Evolutionary conservation across 2,888 invertebrate genomes (phyloP), one percentile per base, ranked within the genome.

Genomic region (Polietes domitor): DNA sequence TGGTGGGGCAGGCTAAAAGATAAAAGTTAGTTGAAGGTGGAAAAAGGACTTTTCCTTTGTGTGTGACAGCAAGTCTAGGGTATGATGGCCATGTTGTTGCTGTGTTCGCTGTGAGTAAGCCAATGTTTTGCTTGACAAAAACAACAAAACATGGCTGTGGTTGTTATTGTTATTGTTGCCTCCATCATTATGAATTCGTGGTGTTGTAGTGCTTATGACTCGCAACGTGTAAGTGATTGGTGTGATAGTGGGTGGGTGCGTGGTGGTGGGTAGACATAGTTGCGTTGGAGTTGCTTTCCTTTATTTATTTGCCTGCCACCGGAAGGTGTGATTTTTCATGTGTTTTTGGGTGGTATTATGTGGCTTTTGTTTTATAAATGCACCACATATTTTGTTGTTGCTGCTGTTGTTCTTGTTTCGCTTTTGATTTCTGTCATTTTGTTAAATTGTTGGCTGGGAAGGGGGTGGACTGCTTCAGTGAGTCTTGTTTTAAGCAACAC

Each of bases 371-470:
- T 80, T 71, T 21, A 76, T 72, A 75, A 55, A 53, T 73, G 68
- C 74, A 47, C 9, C 24, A 26, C 3, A 58, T 53, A 53, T 53
- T 17, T 37, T 9, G 7, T 17, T 71, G 28, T 5, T 71, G 72
- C 58, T 43, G 15, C 21, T 82, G 26, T 53, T 73, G n/a, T 58
- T 68, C 26, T 7, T 53, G 2, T 50, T 24, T 65, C 58, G 12
- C 71, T 77, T 83, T 75, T 77, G 80, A 80, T 84, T 80, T 77
- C 71, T 83, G 85, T 71, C 84, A 86, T 82, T 81, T 83, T 86
- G 21, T 47, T 71, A 82, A 47, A 81, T 76, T 55, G 68, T 17
- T 9, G 12, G 15, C 7, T 77, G 12, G 28, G 7, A 10, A 15
- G 21, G 21, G 70, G 19, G 43, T 21, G 26, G 26, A 32, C 17